Evolutionary conservation across 2,888 invertebrate species (phyloP), one percentile per base, ranked within the genome.

Genomic region (Drosophila nr. medialis): DNA sequence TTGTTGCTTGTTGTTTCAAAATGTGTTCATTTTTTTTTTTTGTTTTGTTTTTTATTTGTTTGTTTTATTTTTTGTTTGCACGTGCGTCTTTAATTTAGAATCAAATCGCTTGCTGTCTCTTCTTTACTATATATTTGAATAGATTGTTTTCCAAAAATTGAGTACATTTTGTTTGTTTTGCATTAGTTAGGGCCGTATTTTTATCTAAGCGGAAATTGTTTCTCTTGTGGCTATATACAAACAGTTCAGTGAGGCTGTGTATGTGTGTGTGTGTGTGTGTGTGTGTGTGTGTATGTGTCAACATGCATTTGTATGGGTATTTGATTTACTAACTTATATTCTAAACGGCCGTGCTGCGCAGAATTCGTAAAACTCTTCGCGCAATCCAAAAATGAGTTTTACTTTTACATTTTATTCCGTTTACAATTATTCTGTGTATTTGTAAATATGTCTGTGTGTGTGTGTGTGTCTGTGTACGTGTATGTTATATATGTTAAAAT

Each of bases 321-420:
- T 83, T 89, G 86, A 86, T 86, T 86, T 83, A 80, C 86, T 86
- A 90, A 76, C 90, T 90, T 86, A 86, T 72, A 62, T 74, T 67
- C 86, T 86, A 90, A 66, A 87, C 90, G 88, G 79, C 82, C 84
- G 76, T 82, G 81, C 78, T 73, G 63, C 58, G 59, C 60, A 48
- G 32, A 38, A n/a, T 36, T 60, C 38, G 24, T 18, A 32, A 51
- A 56, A 54, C 56, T 45, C 30, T 59, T 34, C 32, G 42, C 58
- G 55, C 72, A 72, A 60, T 67, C 48, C 40, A 49, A 67, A 49
- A 67, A 45, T 21, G 48, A 64, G 18, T 55, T 30, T 60, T 42
- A 27, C 48, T 51, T 32, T 60, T 27, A 59, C 60, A 66, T 45
- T 45, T 36, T 60, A 72, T 64, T 66, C 54, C 75, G 29, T 56